These are phyloP conservation scores for Pammene aurita DNA, from an alignment of 2,888 invertebrate genomes.

Conservation along the genomic window DNA sequence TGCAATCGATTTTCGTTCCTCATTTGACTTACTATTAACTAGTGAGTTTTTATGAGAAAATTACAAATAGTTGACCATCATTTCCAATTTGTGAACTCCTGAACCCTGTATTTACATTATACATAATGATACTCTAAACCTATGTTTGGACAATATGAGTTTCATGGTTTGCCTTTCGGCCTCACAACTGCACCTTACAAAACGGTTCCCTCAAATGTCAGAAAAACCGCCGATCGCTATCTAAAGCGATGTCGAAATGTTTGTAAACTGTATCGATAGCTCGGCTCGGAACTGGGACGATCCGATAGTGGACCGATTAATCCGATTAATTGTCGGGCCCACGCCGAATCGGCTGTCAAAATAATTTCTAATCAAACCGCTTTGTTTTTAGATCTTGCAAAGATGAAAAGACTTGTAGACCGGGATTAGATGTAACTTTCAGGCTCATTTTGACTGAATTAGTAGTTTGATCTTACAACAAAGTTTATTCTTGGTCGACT, in stretches of 20 bases:
- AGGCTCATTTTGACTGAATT: not conserved
- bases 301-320: constrained; percentile 47
- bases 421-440: constrained; percentile 12
- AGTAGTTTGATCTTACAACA: too few relatives aligned
- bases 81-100: not conserved
- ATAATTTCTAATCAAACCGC: constrained; percentile 39
- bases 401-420: constrained; percentile 7
- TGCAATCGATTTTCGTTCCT: constrained; percentile 31
- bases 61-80: not conserved
- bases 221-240: constrained; percentile 60
- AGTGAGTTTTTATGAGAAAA: constrained; percentile 14
- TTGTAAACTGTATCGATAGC: constrained; percentile 77
- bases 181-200: constrained; percentile 19
- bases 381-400: constrained; percentile 40
- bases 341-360: constrained; percentile 40
- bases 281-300: constrained; percentile 60
- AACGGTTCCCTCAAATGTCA: constrained; percentile 30
- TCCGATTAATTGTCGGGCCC: constrained; percentile 45
- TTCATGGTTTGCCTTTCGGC: constrained; percentile 1
- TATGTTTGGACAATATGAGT: not conserved
- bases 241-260: constrained; percentile 76
- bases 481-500: too few relatives aligned
- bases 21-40: constrained; percentile 27
- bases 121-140: not conserved
- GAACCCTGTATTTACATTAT: too few relatives aligned